phyloP scores from a whole-genome alignment of 2,797 vertebrate genomes.

The Epinephelus malabaricus region DNA sequence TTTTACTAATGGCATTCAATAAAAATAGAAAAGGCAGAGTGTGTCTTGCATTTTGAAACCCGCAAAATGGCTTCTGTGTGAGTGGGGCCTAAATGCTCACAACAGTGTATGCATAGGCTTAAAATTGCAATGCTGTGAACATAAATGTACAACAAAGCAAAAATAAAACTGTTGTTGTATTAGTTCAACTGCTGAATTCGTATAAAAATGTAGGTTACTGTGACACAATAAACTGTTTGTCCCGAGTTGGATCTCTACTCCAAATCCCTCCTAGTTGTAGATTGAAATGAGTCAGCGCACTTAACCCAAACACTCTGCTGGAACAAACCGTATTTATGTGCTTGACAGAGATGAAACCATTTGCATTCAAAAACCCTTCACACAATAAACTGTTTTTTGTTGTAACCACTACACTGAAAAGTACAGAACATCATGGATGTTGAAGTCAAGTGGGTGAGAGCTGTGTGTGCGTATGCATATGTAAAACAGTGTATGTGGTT shows the following conservation, averaged over 20 bases:
- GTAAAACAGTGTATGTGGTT: constrained; percentile 50
- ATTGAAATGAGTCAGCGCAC: constrained; percentile 52
- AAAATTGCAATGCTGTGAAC: background rate
- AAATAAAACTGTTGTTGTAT: background rate
- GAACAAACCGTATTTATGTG: constrained; percentile 44
- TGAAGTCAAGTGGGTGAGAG: background rate
- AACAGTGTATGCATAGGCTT: no score
- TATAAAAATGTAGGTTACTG: constrained; percentile 47
- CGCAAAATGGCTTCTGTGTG: no score
- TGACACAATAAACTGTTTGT: constrained; percentile 34
- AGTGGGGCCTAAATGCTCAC: no score
- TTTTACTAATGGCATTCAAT: no score
- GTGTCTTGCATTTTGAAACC: no score
- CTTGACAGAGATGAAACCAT: constrained; percentile 32
- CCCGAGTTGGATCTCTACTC: constrained; percentile 21
- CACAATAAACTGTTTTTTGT: background rate
- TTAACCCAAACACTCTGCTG: constrained; percentile 37
- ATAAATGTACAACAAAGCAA: background rate
- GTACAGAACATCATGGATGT: background rate
- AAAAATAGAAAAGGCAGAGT: no score
- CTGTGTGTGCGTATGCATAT: background rate
- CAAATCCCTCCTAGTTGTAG: background rate
- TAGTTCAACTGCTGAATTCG: constrained; percentile 5
- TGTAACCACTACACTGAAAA: background rate
- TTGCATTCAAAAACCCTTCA: background rate